Base-by-base conservation (phyloP, 2,888 invertebrate genomes). In the Platerodrilus igneus region DNA sequence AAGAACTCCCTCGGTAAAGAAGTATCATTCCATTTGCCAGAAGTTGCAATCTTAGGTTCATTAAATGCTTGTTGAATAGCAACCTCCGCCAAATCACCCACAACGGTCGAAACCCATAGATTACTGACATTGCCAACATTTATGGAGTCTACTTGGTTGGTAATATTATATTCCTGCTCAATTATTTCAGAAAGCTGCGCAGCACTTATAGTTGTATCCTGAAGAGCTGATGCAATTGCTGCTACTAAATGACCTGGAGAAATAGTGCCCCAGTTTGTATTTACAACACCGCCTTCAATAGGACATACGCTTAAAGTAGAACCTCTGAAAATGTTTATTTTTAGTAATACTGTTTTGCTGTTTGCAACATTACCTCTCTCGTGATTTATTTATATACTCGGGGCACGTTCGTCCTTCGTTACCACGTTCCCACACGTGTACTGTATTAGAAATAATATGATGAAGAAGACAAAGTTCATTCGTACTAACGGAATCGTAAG, bases 71-170 rank as follows among this genome's bases (percentile, higher is more conserved):
- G 81, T 52, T 78, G 77, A 5, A 83, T 70, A 3, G 78, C 72
- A 32, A 80, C 74, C 64, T 83, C 83, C 3, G 81, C 81, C 48
- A 83, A 62, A 59, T 83, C 83, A 30, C 81, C 81, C 74, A 62
- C 66, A 62, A 63, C 49, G 15, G 81, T 79, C 7, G 81, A 74
- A 7, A 77, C 73, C 75, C 77, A 79, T 27, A 76, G 58, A 35
- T 47, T 50, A 25, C 37, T 37, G 9, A 49, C 37, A 8, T 22
- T 33, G 22, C 49, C 50, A 28, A 43, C 33, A 39, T 48, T 49
- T 36, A 23, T 26, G 14, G 26, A 35, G 21, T 19, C 10, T 26
- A 15, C 31, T 22, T 47, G 35, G 16, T 47, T 37, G 32, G 31
- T 22, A 23, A 41, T 45, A n/a, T 44, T 50, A 29, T 53, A 52